Evolutionary conservation across 2,797 vertebrate species (phyloP), one percentile per base, ranked within the genome.

Genomic region (Leptoclinus maculatus): DNA sequence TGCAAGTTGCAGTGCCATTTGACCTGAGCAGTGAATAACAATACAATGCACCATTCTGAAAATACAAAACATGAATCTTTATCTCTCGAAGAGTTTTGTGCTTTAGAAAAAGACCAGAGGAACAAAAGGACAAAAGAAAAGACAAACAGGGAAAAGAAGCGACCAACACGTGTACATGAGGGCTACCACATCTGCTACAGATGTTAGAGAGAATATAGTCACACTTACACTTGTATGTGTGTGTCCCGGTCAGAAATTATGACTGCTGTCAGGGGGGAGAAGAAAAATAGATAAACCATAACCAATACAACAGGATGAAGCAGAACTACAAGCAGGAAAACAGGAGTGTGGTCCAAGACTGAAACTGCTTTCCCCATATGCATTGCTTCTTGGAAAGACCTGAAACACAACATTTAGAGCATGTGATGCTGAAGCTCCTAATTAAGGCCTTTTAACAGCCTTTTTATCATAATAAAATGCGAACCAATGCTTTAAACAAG

Each of bases 181-280:
- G 71, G 78, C 62, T 62, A 62, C 57, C 59, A 86, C 89, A 90
- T 92, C 88, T 92, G 91, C 78, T 83, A 60, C 80, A 86, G 68
- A 83, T 87, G 79, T 91, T 89, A 84, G 43, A 73, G 63, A 51
- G 36, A 79, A 64, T 66, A 68, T 73, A 87, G 76, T 71, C 51
- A 74, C 56, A 23, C 64, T 67, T 34, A 19, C 36, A 9, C 25
- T 72, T 14, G n/a, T 39, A 13, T 62, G 36, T 58, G 58, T 60
- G 67, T 81, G 71, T 73, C 27, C 53, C 1, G 4, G 29, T 74
- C 53, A 78, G 73, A 82, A 81, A 51, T 70, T n/a, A 74, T 71
- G 74, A 74, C 34, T 60, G 49, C 68, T 66, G 82, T 80, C 68
- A 62, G 32, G 29, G 25, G 69, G 21, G n/a, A 43, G 53, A 70